Percentiles rank a stretch among this genome's conserved stretches.
Conservation (phyloP, 2,888 invertebrate species). For the Therioaphis trifolii region DNA sequence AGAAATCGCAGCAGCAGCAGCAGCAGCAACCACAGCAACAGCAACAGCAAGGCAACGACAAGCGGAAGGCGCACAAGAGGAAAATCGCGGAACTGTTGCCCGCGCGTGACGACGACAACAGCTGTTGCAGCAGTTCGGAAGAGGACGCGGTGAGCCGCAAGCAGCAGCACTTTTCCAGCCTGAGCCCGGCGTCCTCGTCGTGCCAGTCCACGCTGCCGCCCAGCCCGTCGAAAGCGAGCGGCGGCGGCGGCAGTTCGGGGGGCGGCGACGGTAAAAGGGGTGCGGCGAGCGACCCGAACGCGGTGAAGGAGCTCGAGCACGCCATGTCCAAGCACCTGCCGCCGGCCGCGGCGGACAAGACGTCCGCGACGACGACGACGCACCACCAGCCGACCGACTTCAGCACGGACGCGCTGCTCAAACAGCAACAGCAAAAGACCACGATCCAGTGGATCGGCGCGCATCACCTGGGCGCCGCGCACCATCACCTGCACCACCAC, state of each 20-base stretch:
- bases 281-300: slow-evolving; percentile 69
- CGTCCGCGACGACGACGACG: not conserved
- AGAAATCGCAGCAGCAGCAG: not conserved
- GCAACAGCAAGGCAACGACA: slow-evolving; percentile 50
- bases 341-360: slow-evolving; percentile 69
- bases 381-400: slow-evolving; percentile 78
- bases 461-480: slow-evolving; percentile 71
- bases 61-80: slow-evolving; percentile 73
- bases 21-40: slow-evolving; percentile 10
- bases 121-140: slow-evolving; percentile 69
- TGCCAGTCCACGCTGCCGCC: slow-evolving; percentile 71
- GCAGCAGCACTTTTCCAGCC: slow-evolving; percentile 67
- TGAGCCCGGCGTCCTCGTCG: slow-evolving; percentile 76
- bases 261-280: slow-evolving; percentile 49
- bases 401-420: slow-evolving; percentile 84
- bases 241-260: not conserved
- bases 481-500: slow-evolving; percentile 27
- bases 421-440: slow-evolving; percentile 81
- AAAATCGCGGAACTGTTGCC: slow-evolving; percentile 71
- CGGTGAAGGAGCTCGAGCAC: slow-evolving; percentile 92
- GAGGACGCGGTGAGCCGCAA: slow-evolving; percentile 68
- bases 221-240: slow-evolving; percentile 44
- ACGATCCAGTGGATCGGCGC: slow-evolving; percentile 96
- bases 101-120: slow-evolving; percentile 68
- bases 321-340: slow-evolving; percentile 96